Conservation (phyloP, 2,797 vertebrate species). For the Onychomys torridus region DNA sequence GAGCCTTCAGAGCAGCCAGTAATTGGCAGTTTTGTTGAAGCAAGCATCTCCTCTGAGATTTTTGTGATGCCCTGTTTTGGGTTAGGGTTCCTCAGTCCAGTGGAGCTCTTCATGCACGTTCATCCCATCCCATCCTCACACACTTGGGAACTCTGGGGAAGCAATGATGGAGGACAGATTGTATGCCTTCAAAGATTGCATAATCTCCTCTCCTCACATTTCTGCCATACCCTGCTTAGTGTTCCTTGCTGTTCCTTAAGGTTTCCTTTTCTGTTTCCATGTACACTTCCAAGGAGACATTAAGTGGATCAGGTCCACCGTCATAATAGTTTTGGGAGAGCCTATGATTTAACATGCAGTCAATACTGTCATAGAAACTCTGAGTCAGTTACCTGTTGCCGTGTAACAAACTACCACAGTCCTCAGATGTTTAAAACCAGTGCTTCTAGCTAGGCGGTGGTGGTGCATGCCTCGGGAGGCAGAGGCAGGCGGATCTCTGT, state of each 20-base stretch:
- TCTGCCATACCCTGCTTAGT: not conserved
- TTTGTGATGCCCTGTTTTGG: not conserved
- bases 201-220: not conserved
- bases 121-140: not conserved
- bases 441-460: too few species aligned
- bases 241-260: not conserved
- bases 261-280: not conserved
- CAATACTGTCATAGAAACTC: not conserved
- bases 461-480: too few species aligned
- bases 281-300: not conserved
- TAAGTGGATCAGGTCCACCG: not conserved
- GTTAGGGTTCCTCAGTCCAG: not conserved
- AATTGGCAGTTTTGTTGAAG: constrained; percentile 47
- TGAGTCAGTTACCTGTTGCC: not conserved
- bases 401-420: not conserved
- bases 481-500: too few species aligned
- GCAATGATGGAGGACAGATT: not conserved
- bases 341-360: not conserved
- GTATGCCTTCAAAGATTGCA: not conserved
- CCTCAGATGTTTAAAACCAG: constrained; percentile 29
- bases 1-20: not conserved
- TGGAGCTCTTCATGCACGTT: not conserved
- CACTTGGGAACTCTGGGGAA: not conserved
- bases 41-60: not conserved
- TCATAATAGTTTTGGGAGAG: not conserved